Base-by-base conservation (phyloP, 2,113 vertebrate genomes). In the Tapirus terrestris region DNA sequence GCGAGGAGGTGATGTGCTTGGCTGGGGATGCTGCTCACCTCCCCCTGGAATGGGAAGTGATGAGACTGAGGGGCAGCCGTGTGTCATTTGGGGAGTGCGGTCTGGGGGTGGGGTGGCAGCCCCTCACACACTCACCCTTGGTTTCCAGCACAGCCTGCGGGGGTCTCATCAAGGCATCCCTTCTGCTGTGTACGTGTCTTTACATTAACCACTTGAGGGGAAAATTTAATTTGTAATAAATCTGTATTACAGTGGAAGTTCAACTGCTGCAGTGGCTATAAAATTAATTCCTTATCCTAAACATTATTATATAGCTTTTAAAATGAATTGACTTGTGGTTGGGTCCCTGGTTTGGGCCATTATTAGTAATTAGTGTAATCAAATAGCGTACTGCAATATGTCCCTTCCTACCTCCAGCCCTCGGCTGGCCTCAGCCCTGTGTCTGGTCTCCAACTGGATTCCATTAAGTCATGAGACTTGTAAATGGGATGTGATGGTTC, bases 261-360 rank as follows among this genome's bases (percentile, higher is more conserved):
- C 98, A 97, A 97, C 81, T 81, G 93, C 94, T 97, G 95, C 96
- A 82, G 82, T 97, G 96, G 97, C 97, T 96, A 97, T 98, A 98
- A 98, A 98, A 98, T 98, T 98, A 98, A 99, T 98, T 98, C 95
- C 97, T 98, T 98, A 98, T 97, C 95, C 98, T 98, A 98, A 98
- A 98, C 96, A 98, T 98, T 98, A 98, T 98, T 98, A 97, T 94
- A 96, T 83, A 97, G 98, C 98, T 98, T 98, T 99, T 96, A 97
- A 97, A 98, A 98, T 97, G 98, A 98, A 98, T 98, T 97, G 98
- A 68, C 97, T 80, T 97, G 97, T 95, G 93, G 91, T 97, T 86
- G 91, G 96, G 94, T 79, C 96, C 93, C 92, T 81, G 94, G 97
- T 82, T 96, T 53, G 98, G 93, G 95, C 97, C 91, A 94, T 98